Conservation (phyloP, 1,140 invertebrate genomes). For the Magallana angulata region DNA sequence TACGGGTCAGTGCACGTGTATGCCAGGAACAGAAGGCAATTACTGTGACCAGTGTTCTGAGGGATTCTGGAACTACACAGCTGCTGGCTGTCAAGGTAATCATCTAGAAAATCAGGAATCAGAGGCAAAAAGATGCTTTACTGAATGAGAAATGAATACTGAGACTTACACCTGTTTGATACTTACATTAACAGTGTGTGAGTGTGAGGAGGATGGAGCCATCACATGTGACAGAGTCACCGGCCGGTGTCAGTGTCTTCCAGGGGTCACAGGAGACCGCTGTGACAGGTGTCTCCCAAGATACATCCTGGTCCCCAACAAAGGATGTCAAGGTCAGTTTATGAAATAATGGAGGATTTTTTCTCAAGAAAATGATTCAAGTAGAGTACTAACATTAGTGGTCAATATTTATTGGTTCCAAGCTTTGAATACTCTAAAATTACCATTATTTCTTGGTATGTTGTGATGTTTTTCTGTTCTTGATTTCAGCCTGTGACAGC, state of each 20-base stretch:
- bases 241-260: constrained; percentile 87
- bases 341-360: too few species aligned
- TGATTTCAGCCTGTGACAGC: constrained; percentile 71
- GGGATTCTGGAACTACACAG: constrained; percentile 95
- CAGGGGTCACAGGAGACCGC: constrained; percentile 95
- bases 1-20: constrained; percentile 94
- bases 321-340: constrained; percentile 79
- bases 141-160: too few species aligned
- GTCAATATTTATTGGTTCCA: too few species aligned
- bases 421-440: too few species aligned
- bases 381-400: too few species aligned
- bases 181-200: constrained; percentile 68
- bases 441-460: too few species aligned
- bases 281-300: constrained; percentile 95
- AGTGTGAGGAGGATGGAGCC: constrained; percentile 78
- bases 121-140: too few species aligned
- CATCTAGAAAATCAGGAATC: too few species aligned
- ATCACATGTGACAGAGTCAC: constrained; percentile 81
- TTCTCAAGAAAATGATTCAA: too few species aligned
- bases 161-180: too few species aligned
- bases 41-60: constrained; percentile 93
- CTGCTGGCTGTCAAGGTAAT: constrained; percentile 91
- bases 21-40: constrained; percentile 83
- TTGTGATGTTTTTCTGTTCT: neutral
- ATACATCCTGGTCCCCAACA: constrained; percentile 86